Conservation (phyloP, 2,888 invertebrate species). For the Deroplatys truncata region DNA sequence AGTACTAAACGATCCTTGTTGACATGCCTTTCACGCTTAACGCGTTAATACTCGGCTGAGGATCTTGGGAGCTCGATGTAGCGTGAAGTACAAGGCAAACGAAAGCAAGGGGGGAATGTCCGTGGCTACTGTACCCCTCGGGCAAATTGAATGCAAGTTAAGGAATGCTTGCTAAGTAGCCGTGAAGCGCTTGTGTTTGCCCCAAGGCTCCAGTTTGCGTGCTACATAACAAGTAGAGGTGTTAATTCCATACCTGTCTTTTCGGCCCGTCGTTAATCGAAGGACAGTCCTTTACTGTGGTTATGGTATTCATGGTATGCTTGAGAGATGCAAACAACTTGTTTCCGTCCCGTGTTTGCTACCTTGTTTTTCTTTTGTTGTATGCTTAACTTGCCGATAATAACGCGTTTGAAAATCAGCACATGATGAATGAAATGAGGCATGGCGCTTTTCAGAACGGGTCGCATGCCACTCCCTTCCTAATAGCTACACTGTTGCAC, state of each 20-base stretch:
- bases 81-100: background rate
- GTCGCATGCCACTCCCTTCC: too few species aligned
- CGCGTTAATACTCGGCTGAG: background rate
- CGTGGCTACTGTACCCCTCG: background rate
- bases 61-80: background rate
- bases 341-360: background rate
- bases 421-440: background rate
- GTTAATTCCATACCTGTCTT: background rate
- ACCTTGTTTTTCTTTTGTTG: background rate
- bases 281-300: background rate
- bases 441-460: background rate
- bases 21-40: too few species aligned
- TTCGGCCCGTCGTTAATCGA: background rate
- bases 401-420: background rate
- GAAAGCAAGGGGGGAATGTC: background rate
- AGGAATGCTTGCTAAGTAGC: background rate
- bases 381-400: background rate
- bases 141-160: background rate
- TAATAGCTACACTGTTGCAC: too few species aligned
- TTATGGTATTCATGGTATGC: background rate
- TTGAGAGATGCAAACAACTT: background rate
- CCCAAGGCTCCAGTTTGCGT: background rate
- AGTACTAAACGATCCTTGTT: too few species aligned
- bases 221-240: background rate
- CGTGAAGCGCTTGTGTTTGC: background rate